phyloP scores from a whole-genome alignment of 2,888 invertebrate genomes.

The Mimas tiliae region DNA sequence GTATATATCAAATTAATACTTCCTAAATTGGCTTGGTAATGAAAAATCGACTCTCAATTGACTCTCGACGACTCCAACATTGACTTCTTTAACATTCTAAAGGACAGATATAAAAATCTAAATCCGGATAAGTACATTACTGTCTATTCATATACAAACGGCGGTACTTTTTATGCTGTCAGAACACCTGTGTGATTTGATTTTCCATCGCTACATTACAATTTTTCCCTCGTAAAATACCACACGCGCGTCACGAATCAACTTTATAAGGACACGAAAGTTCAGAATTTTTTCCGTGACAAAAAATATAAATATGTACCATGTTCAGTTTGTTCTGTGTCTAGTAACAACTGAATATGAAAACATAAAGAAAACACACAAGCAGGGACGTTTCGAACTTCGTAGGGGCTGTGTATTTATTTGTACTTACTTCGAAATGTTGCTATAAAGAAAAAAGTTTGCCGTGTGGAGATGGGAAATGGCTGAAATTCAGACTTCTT shows the following conservation, averaged over 20 bases:
- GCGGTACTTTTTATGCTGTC: slow-evolving; percentile 25
- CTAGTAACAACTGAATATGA: slow-evolving; percentile 12
- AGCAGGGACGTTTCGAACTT: slow-evolving; percentile 24
- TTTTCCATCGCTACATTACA: slow-evolving; percentile 36
- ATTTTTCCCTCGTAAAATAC: slow-evolving; percentile 35
- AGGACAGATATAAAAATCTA: no score
- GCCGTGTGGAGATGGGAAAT: slow-evolving; percentile 32
- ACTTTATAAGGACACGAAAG: slow-evolving; percentile 34
- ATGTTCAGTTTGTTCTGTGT: background rate
- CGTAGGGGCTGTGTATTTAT: slow-evolving; percentile 30
- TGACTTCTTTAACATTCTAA: no score
- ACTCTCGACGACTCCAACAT: no score
- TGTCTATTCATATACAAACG: background rate
- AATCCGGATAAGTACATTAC: background rate
- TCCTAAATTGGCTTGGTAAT: no score
- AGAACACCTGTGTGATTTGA: slow-evolving; percentile 36
- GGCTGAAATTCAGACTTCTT: background rate
- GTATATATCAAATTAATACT: no score
- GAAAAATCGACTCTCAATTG: no score
- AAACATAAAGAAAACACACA: slow-evolving; percentile 9
- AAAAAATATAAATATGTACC: slow-evolving; percentile 27
- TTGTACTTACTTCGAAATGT: slow-evolving; percentile 37
- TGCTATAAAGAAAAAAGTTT: slow-evolving; percentile 36
- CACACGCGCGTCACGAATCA: slow-evolving; percentile 45
- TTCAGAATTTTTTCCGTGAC: slow-evolving; percentile 35